Evolutionary conservation across 1,140 invertebrate species (phyloP).

Genomic region (Scaptomyza graminum): DNA sequence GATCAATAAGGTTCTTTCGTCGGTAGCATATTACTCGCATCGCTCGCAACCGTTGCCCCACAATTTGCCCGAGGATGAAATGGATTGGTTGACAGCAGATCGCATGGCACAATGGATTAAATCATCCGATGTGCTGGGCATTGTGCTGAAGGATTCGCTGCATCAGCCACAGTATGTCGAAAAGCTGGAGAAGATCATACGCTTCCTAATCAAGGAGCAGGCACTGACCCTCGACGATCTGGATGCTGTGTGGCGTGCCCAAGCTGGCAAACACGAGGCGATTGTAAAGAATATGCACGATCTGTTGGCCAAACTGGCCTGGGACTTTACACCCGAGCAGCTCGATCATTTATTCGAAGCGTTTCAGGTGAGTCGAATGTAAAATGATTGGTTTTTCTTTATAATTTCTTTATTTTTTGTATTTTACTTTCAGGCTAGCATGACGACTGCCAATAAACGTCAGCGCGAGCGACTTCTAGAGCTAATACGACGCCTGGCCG

Average conservation of each 20-base stretch:
- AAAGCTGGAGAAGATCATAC: conserved; percentile 98
- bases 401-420: conserved; percentile 20
- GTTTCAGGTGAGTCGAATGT: conserved; percentile 93
- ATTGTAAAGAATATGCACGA: conserved; percentile 99
- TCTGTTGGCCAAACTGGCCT: conserved; percentile 97
- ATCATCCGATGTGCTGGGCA: conserved; percentile 97
- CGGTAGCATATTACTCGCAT: conserved; percentile 93
- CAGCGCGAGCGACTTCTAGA: conserved; percentile 98
- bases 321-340: conserved; percentile 99
- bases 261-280: conserved; percentile 97
- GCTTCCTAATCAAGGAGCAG: conserved; percentile 98
- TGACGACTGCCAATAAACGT: conserved; percentile 97
- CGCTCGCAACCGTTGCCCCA: conserved; percentile 86
- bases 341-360: conserved; percentile 98
- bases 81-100: conserved; percentile 97
- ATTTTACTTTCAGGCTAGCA: conserved; percentile 89
- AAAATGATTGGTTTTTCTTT: too few species aligned
- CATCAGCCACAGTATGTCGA: conserved; percentile 99
- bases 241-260: conserved; percentile 97
- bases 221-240: conserved; percentile 95
- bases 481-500: conserved; percentile 96
- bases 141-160: conserved; percentile 96
- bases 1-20: conserved; percentile 98
- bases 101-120: conserved; percentile 99
- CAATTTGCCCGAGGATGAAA: conserved; percentile 87